Evolutionary conservation across 1,140 invertebrate species (phyloP), one percentile per base, ranked within the genome.

Genomic region (Drosophila lacteicornis): DNA sequence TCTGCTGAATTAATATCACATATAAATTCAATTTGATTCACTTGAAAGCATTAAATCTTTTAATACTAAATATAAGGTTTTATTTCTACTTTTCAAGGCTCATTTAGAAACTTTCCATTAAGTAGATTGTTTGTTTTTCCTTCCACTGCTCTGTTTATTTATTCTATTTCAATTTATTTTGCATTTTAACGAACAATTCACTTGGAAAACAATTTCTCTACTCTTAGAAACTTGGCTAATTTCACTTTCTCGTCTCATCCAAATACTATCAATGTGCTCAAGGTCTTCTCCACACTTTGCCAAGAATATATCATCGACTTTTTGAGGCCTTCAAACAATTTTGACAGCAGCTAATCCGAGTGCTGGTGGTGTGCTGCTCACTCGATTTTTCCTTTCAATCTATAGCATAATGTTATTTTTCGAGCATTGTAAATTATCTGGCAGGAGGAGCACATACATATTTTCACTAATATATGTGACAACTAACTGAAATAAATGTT

Each of bases 321-420:
- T n/a, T 49, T 68, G 65, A 78, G 82, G 73, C 82, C 82, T 85
- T 85, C 79, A 86, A 71, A 63, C 67, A 60, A 75, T 67, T 71
- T 46, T 86, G 82, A 85, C 82, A 75, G 78, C 50, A 63, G 74
- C 82, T 85, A 86, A 84, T 86, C 79, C 51, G 17, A 53, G n/a
- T 38, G 43, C n/a, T 46, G 38, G 9, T 49, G 19, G 19, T 22
- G 19, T 19, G 19, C 19, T 22, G 61, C 43, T 51, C 51, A 46
- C 59, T 56, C 53, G 19, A 46, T 59, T 49, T 59, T 47, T 53
- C 49, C 43, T 49, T 50, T 49, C 46, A 57, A 67, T 80, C 45
- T 61, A 43, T 59, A 25, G 65, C 66, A 60, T 80, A 74, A 80
- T 83, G 66, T 59, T 75, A 63, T 67, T 73, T 49, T 63, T 53